These are phyloP conservation scores for Nephrocerus scutellatus DNA, from an alignment of 2,888 invertebrate genomes.

Conservation along the genomic window DNA sequence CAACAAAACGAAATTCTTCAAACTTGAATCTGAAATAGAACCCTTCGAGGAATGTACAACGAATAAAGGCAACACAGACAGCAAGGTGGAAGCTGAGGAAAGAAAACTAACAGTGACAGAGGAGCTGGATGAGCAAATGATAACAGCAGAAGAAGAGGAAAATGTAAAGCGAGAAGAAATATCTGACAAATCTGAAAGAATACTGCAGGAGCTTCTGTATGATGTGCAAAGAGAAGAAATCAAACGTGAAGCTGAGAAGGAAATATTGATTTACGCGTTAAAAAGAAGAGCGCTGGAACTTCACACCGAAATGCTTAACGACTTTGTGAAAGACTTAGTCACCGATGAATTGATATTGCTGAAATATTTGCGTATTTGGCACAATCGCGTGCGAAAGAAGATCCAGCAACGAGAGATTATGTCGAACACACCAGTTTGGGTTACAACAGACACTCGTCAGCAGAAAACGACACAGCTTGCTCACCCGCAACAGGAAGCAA, in stretches of 20 bases:
- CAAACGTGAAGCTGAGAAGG: slow-evolving; percentile 16
- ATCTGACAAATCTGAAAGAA: too few species aligned
- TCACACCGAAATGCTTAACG: slow-evolving; percentile 3
- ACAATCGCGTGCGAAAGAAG: slow-evolving; percentile 39
- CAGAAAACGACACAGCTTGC: slow-evolving; percentile 41
- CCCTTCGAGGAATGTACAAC: slow-evolving; percentile 8
- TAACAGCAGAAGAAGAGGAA: slow-evolving; percentile 27
- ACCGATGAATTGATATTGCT: slow-evolving; percentile 3
- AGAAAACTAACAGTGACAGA: slow-evolving; percentile 26
- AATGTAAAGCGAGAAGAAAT: slow-evolving; percentile 16
- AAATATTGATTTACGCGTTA: slow-evolving; percentile 10
- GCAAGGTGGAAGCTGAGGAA: slow-evolving; percentile 20
- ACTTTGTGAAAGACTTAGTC: too few species aligned
- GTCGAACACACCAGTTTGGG: slow-evolving; percentile 53
- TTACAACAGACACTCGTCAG: slow-evolving; percentile 39
- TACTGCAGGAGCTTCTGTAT: too few species aligned
- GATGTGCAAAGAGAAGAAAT: slow-evolving; percentile 19
- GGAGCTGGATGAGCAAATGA: slow-evolving; percentile 24
- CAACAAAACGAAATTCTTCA: neutral
- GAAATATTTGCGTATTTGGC: slow-evolving; percentile 49
- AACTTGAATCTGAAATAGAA: neutral
- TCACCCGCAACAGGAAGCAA: slow-evolving; percentile 45
- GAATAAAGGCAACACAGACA: slow-evolving; percentile 26
- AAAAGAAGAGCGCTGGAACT: slow-evolving; percentile 8
- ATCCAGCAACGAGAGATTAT: slow-evolving; percentile 50